Evolutionary conservation across 2,113 vertebrate genomes (phyloP).

Genomic region (Zapornia atra): DNA sequence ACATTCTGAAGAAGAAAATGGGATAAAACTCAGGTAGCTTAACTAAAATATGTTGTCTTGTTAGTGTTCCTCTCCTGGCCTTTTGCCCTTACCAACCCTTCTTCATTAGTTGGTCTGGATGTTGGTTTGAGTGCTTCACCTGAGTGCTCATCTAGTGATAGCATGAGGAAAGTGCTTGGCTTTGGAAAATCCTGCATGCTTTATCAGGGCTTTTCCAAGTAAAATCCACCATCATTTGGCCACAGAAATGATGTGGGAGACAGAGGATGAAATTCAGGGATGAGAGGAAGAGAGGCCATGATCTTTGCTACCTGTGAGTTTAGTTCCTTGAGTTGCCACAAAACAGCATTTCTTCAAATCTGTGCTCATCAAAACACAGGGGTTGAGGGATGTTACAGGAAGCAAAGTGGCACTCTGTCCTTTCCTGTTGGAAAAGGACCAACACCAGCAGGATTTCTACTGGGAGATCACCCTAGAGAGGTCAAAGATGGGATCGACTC

Average conservation of each 20-base stretch:
- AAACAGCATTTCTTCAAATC: not conserved
- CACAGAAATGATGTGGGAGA: rapidly evolving
- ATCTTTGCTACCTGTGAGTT: not conserved
- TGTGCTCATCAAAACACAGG: not conserved
- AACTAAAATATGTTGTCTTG: not conserved
- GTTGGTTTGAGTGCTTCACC: not conserved
- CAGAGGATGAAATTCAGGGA: too few species aligned
- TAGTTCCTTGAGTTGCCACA: not conserved
- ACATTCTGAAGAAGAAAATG: not conserved
- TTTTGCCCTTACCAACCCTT: not conserved
- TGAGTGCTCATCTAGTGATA: not conserved
- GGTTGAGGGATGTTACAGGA: not conserved
- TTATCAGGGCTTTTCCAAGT: not conserved
- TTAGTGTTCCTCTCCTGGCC: not conserved
- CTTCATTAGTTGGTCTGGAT: not conserved
- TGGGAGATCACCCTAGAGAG: not conserved
- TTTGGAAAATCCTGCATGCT: not conserved
- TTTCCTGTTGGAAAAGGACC: not conserved
- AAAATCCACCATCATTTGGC: not conserved
- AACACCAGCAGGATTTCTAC: not conserved
- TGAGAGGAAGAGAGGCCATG: not conserved
- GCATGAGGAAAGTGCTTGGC: not conserved
- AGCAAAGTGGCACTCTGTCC: not conserved
- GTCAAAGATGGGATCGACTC: not conserved
- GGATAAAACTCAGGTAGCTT: not conserved